A percentile compares a stretch with the other conserved stretches of the same genome.
Conservation (phyloP, 2,113 vertebrate species). For the Acrocephalus arundinaceus region DNA sequence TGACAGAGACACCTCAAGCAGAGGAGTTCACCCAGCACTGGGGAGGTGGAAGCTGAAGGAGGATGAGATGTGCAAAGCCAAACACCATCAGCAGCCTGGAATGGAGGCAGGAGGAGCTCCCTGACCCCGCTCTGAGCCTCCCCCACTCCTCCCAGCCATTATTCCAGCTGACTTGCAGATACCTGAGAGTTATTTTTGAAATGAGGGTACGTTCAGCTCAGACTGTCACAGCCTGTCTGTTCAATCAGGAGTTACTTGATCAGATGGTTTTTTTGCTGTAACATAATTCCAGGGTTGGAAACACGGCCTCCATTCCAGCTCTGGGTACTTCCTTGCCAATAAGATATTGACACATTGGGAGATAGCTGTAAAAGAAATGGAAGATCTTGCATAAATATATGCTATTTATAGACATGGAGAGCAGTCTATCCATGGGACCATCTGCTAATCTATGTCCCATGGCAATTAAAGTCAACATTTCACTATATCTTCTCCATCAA, state of each 20-base stretch:
- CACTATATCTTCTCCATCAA: slow-evolving; percentile 39
- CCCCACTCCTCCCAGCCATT: background rate
- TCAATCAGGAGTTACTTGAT: slow-evolving; percentile 27
- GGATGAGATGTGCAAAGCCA: background rate
- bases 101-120: background rate
- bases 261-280: slow-evolving; percentile 33
- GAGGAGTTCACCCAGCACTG: background rate
- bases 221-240: slow-evolving; percentile 31
- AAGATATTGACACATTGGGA: slow-evolving; percentile 11
- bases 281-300: background rate
- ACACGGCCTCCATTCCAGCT: background rate
- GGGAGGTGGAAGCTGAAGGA: background rate
- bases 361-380: slow-evolving; percentile 15
- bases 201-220: background rate
- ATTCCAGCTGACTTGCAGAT: slow-evolving; percentile 40
- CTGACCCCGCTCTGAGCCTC: background rate
- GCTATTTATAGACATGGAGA: slow-evolving; percentile 59
- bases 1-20: background rate
- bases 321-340: background rate
- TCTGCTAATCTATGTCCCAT: slow-evolving; percentile 58
- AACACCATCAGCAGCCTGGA: background rate
- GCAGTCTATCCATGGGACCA: slow-evolving; percentile 58
- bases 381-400: slow-evolving; percentile 55
- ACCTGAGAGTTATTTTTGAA: slow-evolving; percentile 9
- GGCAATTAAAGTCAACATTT: slow-evolving; percentile 65